phyloP scores from a whole-genome alignment of 2,113 vertebrate genomes.

The Dromaius novaehollandiae region DNA sequence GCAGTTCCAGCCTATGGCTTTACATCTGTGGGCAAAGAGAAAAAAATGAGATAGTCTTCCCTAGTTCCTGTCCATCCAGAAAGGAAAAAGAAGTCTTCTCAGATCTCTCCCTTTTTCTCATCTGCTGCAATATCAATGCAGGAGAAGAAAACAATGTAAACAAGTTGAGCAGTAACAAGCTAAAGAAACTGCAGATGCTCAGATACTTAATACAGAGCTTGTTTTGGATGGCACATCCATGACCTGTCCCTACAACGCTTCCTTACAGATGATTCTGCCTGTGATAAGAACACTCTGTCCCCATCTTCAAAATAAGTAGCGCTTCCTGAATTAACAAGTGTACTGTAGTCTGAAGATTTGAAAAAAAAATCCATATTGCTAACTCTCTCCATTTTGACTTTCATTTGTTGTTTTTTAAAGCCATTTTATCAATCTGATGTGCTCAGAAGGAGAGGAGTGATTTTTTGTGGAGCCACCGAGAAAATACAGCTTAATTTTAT shows the following conservation, averaged over 20 bases:
- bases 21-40: not conserved
- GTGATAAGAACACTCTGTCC: constrained; percentile 55
- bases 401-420: not conserved
- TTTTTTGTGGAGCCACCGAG: not conserved
- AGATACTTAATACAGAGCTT: not conserved
- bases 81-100: not conserved
- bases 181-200: not conserved
- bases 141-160: not conserved
- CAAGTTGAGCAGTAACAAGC: not conserved
- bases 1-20: not conserved
- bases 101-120: not conserved
- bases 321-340: constrained; percentile 7
- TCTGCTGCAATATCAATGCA: not conserved
- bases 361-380: not conserved
- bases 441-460: not conserved
- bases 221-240: not conserved
- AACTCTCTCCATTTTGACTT: not conserved
- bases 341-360: not conserved
- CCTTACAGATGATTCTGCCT: constrained; percentile 10
- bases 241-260: not conserved
- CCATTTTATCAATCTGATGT: not conserved
- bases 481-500: not conserved
- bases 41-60: not conserved
- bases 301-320: not conserved
- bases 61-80: not conserved